These are phyloP conservation scores for Platichthys flesus DNA, from an alignment of 2,113 vertebrate species.

Conservation along the genomic window DNA sequence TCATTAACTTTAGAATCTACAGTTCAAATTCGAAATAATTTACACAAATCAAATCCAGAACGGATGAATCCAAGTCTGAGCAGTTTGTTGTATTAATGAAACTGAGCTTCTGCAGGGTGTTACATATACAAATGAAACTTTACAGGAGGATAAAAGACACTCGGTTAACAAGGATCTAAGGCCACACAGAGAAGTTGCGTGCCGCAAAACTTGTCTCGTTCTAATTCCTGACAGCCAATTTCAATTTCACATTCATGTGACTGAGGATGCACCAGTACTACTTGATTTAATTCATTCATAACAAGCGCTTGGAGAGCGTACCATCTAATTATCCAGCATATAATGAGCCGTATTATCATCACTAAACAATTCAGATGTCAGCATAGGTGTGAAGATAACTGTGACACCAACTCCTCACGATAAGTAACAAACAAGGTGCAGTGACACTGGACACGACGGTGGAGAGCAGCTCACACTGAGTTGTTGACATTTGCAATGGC, in stretches of 20 bases:
- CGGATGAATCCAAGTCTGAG: neutral
- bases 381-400: slow-evolving; percentile 7
- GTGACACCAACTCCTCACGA: slow-evolving; percentile 15
- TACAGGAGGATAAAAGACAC: neutral
- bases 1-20: neutral
- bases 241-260: slow-evolving; percentile 3
- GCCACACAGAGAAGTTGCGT: slow-evolving; percentile 12
- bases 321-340: slow-evolving; percentile 1
- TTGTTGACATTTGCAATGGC: too few relatives aligned
- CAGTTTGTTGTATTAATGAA: neutral
- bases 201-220: neutral
- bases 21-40: neutral
- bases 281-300: slow-evolving; percentile 21
- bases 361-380: slow-evolving; percentile 22
- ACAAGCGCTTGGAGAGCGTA: slow-evolving; percentile 10
- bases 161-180: slow-evolving; percentile 22
- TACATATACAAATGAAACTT: slow-evolving; percentile 1
- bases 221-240: neutral
- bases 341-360: slow-evolving; percentile 21
- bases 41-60: too few relatives aligned
- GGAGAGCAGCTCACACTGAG: too few relatives aligned
- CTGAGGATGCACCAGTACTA: neutral
- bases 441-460: neutral
- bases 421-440: neutral
- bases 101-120: neutral